Percentiles rank a stretch among this genome's conserved stretches.
Evolutionary conservation across 2,888 invertebrate genomes (phyloP).

Genomic region (Drosophila mulleri): DNA sequence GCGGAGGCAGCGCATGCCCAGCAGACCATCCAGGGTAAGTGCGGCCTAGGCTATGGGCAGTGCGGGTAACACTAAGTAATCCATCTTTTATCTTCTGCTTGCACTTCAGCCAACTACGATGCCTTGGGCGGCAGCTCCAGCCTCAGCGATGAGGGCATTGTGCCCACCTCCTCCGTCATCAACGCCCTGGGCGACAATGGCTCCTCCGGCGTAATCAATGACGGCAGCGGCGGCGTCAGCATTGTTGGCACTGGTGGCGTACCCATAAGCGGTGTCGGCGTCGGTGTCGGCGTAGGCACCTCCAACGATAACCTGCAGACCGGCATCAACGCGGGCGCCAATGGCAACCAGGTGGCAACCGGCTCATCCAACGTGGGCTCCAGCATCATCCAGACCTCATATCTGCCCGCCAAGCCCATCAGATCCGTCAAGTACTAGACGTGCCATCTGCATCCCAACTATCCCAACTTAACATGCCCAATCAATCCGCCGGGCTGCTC

Average conservation of each 20-base stretch:
- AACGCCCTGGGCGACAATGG: conserved; percentile 74
- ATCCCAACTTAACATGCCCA: background rate
- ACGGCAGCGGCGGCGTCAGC: conserved; percentile 51
- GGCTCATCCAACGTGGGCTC: conserved; percentile 26
- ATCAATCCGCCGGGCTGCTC: background rate
- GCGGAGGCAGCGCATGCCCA: conserved; percentile 83
- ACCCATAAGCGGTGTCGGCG: conserved; percentile 29
- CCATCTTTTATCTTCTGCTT: background rate
- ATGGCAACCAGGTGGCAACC: conserved; percentile 32
- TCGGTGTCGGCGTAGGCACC: background rate
- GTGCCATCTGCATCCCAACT: conserved; percentile 2
- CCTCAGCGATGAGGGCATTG: conserved; percentile 75
- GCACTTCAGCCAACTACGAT: conserved; percentile 80
- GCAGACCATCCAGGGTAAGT: conserved; percentile 82
- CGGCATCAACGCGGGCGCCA: conserved; percentile 30
- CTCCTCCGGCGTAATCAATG: conserved; percentile 63
- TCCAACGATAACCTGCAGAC: background rate
- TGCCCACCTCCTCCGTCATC: conserved; percentile 82
- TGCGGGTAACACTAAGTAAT: background rate
- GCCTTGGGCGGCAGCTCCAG: conserved; percentile 79
- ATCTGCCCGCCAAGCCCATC: conserved; percentile 71
- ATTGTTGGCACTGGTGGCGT: conserved; percentile 67
- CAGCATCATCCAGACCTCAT: conserved; percentile 60
- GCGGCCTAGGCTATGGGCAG: background rate
- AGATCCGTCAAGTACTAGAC: conserved; percentile 46